These are phyloP conservation scores for Stigmatopora argus DNA, from an alignment of 2,113 vertebrate genomes.

Conservation along the genomic window DNA sequence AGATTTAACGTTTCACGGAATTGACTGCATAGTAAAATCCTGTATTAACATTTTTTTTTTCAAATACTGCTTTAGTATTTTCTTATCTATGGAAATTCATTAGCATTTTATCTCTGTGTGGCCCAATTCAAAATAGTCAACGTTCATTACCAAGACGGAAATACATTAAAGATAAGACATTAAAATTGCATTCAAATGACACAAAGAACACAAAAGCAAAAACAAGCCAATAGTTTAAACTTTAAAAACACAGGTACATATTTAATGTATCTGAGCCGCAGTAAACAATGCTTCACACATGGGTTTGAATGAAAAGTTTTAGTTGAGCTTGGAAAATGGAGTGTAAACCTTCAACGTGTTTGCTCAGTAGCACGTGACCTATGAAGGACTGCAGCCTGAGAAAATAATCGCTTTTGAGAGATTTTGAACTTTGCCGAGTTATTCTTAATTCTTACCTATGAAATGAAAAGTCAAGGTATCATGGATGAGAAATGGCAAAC, in stretches of 20 bases:
- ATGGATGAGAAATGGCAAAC: not conserved
- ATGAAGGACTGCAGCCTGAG: not conserved
- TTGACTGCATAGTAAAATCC: not conserved
- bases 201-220: conserved; percentile 2
- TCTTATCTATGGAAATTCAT: not conserved
- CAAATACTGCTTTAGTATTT: not conserved
- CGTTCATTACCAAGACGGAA: not conserved
- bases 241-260: conserved; percentile 5
- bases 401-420: not conserved
- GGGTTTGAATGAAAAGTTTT: not conserved
- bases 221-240: conserved; percentile 12
- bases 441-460: not conserved
- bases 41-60: not conserved
- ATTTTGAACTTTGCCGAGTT: not conserved
- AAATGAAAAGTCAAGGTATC: not conserved
- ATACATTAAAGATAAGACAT: conserved; percentile 12
- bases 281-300: not conserved
- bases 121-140: not conserved
- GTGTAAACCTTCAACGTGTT: not conserved
- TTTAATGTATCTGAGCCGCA: not conserved
- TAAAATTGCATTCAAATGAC: conserved; percentile 9
- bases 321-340: not conserved
- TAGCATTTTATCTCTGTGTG: not conserved
- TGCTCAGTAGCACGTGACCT: not conserved
- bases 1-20: not conserved